A percentile compares a stretch with the other conserved stretches of the same genome.
phyloP scores from a whole-genome alignment of 2,888 invertebrate species.

The Andrena marginata region DNA sequence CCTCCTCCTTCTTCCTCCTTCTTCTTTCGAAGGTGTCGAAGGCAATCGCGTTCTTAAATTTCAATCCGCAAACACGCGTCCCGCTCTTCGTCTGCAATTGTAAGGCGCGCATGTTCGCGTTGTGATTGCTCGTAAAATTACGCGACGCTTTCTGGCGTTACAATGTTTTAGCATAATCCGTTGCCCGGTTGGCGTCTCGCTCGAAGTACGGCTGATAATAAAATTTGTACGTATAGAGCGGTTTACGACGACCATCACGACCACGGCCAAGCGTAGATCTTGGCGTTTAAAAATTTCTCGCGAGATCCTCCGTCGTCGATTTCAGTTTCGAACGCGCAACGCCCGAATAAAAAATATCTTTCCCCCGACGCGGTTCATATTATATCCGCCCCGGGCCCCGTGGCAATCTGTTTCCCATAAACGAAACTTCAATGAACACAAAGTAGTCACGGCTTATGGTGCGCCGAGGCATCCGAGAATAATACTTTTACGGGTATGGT shows the following conservation, averaged over 20 bases:
- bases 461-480: background rate
- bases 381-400: conserved; percentile 14
- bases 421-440: background rate
- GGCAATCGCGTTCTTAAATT: conserved; percentile 79
- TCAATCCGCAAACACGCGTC: conserved; percentile 52
- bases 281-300: background rate
- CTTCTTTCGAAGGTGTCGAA: conserved; percentile 70
- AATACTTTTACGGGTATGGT: background rate
- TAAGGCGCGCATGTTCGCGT: conserved; percentile 2
- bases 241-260: conserved; percentile 37
- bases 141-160: conserved; percentile 12
- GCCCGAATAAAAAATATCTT: conserved; percentile 17
- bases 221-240: conserved; percentile 8
- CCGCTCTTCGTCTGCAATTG: conserved; percentile 30
- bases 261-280: background rate
- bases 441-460: background rate
- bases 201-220: conserved; percentile 20
- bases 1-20: background rate
- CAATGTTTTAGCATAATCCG: conserved; percentile 35
- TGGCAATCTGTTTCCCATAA: conserved; percentile 16
- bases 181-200: background rate
- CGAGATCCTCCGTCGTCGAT: background rate
- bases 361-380: conserved; percentile 28
- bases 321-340: conserved; percentile 7
- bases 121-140: conserved; percentile 46